phyloP scores from a whole-genome alignment of 1,140 invertebrate genomes.

The Babylonia areolata region DNA sequence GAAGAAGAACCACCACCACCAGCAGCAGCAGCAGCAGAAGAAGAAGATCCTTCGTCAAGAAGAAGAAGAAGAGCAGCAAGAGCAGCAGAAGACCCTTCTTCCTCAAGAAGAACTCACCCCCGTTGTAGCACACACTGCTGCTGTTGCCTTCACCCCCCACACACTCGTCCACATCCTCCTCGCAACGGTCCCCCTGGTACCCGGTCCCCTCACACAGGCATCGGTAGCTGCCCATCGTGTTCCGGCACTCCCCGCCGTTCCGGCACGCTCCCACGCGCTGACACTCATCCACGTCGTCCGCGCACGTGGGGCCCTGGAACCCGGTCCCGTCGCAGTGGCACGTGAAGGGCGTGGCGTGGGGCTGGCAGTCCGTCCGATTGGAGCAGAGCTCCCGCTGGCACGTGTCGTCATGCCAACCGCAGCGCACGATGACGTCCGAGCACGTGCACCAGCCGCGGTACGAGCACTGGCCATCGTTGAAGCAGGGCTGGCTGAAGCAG shows the following conservation, averaged over 20 bases:
- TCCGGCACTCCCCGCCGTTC: conserved; percentile 90
- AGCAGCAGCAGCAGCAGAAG: not conserved
- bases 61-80: not conserved
- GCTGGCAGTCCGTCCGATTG: conserved; percentile 40
- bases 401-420: conserved; percentile 57
- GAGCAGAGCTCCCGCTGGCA: conserved; percentile 54
- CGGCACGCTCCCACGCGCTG: conserved; percentile 88
- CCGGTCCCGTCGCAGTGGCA: conserved; percentile 81
- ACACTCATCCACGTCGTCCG: conserved; percentile 62
- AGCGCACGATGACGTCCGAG: conserved; percentile 48
- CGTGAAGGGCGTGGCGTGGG: conserved; percentile 64
- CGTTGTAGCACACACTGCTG: conserved; percentile 55
- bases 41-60: too few relatives aligned
- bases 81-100: not conserved
- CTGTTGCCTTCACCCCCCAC: not conserved
- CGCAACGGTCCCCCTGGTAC: conserved; percentile 57
- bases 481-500: conserved; percentile 56
- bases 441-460: conserved; percentile 58
- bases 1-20: not conserved
- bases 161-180: conserved; percentile 67
- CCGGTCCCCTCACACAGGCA: conserved; percentile 85
- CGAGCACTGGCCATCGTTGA: conserved; percentile 48
- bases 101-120: conserved; percentile 54
- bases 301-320: conserved; percentile 55
- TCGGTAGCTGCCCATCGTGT: conserved; percentile 74